Conservation (phyloP, 2,888 invertebrate genomes). For the Andrena chrysosceles region DNA sequence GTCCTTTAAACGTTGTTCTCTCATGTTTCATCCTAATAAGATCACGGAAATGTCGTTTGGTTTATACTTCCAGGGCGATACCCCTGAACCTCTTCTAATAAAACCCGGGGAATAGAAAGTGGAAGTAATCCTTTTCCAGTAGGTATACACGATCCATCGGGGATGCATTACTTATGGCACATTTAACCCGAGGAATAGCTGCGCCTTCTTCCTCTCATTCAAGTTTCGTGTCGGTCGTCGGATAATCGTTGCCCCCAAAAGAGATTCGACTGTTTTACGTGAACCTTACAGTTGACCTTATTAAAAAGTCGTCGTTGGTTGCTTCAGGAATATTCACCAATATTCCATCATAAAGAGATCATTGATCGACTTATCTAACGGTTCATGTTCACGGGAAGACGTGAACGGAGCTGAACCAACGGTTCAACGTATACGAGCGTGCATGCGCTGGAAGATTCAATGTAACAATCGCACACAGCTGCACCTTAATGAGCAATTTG, state of each 20-base stretch:
- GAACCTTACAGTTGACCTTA: not conserved
- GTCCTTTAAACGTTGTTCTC: not conserved
- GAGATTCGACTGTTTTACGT: conserved; percentile 14
- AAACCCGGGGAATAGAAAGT: conserved; percentile 48
- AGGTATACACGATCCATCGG: conserved; percentile 59
- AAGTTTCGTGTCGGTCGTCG: conserved; percentile 55
- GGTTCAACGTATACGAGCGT: not conserved
- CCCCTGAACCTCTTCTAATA: conserved; percentile 6
- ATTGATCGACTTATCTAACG: too few species aligned
- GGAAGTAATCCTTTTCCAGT: conserved; percentile 60
- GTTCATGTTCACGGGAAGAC: not conserved
- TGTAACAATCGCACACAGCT: conserved; percentile 20
- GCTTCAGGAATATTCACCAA: not conserved
- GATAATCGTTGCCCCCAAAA: conserved; percentile 48
- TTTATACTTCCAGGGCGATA: not conserved
- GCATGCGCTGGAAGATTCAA: not conserved
- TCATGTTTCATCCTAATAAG: not conserved
- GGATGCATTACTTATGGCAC: conserved; percentile 72
- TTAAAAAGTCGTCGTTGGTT: not conserved
- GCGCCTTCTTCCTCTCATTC: conserved; percentile 36
- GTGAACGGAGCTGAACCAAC: too few species aligned
- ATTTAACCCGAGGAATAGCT: conserved; percentile 63
- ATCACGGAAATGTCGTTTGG: not conserved
- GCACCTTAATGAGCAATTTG: conserved; percentile 52
- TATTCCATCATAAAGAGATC: not conserved